Base-by-base conservation (phyloP, 1,140 invertebrate genomes). In the Panagrolaimus sp. region DNA sequence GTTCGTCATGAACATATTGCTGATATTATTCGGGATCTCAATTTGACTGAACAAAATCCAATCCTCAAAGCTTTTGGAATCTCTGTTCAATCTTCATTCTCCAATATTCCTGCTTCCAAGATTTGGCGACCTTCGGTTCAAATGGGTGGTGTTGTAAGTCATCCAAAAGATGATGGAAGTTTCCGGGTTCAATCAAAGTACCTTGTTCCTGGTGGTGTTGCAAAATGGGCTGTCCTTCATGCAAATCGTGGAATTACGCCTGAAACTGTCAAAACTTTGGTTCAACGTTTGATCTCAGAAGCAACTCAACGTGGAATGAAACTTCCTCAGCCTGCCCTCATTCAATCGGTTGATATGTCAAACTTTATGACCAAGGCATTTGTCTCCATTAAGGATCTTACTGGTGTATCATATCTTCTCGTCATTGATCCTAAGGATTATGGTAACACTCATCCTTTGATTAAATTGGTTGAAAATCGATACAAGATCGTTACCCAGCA, bases 401-500 rank as follows among this genome's bases (percentile, higher is more conserved):
- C 21, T 21, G 52, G 52, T 21, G 52, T 28, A 12, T 58, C 52
- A 14, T 58, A n/a, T 6, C 10, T 58, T 5, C 28, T 58, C 10
- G 8, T 58, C 4, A 21, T 58, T 24, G 52, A 58, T 14, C 52
- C 52, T 12, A 58, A 58, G 8, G 28, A n/a, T 17, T 1, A 12
- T 21, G 1, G 14, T 5, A 14, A 10, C 10, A 26, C 52, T 12
- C 52, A 58, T 14, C 10, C 21, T 26, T 21, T 58, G 8, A 4
- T 58, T 12, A 58, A 58, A 28, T 28, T 58, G 52, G 12, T 58
- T 58, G 52, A 58, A 17, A 58, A n/a, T 28, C 15, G 28, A 5
- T 24, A 24, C 52, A 58, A 58, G 52, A 26, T 58, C 8, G 8
- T 58, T 8, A 58, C 52, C 17, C 52, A 58, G 17, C 52, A 26